These are phyloP conservation scores for Oligia latruncula DNA, from an alignment of 2,888 invertebrate genomes.

Conservation along the genomic window DNA sequence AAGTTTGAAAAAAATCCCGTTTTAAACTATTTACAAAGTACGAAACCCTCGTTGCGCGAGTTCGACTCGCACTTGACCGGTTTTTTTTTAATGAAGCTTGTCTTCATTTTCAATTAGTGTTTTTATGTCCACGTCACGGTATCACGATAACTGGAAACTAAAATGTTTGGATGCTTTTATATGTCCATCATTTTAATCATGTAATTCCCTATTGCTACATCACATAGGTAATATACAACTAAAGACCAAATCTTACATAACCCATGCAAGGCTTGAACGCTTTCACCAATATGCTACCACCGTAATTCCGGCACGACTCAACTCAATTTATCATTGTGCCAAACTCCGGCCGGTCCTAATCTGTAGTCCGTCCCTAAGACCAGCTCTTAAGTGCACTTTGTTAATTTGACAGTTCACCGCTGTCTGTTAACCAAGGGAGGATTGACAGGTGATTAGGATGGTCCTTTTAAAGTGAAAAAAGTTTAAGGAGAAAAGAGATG, in stretches of 20 bases:
- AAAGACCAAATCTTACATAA: conserved; percentile 6
- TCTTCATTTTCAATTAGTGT: too few relatives aligned
- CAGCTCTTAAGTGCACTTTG: conserved; percentile 31
- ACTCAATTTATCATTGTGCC: conserved; percentile 50
- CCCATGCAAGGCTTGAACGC: background rate
- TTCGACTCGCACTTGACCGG: too few relatives aligned
- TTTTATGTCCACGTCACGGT: too few relatives aligned
- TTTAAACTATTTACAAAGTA: too few relatives aligned
- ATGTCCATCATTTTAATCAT: background rate
- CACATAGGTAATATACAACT: background rate
- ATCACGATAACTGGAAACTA: too few relatives aligned
- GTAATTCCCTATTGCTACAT: background rate
- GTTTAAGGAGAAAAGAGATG: background rate
- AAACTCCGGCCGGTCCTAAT: conserved; percentile 24
- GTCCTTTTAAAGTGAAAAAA: background rate
- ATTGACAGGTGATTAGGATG: conserved; percentile 10
- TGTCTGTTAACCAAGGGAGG: background rate
- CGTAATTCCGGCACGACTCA: conserved; percentile 35
- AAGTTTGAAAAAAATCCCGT: too few relatives aligned
- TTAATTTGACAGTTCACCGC: conserved; percentile 46
- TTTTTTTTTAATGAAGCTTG: too few relatives aligned
- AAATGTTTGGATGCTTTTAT: too few relatives aligned
- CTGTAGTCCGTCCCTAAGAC: conserved; percentile 25
- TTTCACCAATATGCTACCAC: background rate
- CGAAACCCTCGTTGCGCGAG: too few relatives aligned